phyloP scores from a whole-genome alignment of 2,113 vertebrate species.

The Corythaixoides concolor region DNA sequence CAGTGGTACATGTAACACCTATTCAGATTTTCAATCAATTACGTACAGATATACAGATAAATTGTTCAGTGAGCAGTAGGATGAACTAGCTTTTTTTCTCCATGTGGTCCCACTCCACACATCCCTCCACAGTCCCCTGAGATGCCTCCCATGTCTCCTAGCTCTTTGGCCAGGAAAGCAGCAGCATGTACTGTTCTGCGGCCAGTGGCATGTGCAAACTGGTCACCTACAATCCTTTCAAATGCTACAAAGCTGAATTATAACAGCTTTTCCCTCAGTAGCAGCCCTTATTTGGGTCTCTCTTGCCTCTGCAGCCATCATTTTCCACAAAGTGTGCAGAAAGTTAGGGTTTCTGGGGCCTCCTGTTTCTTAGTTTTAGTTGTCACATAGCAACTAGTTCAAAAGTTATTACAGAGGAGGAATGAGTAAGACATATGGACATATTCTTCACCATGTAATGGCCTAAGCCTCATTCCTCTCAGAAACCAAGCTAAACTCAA shows the following conservation, averaged over 20 bases:
- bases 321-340: background rate
- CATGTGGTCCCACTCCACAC: accelerated
- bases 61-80: background rate
- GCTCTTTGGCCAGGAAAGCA: background rate
- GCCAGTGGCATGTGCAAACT: background rate
- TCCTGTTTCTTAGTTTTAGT: background rate
- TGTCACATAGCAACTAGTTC: background rate
- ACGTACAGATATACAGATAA: background rate
- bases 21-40: background rate
- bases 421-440: background rate
- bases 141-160: background rate
- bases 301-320: background rate
- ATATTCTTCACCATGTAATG: background rate
- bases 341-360: background rate
- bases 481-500: background rate
- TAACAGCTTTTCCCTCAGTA: background rate
- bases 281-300: background rate
- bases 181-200: background rate
- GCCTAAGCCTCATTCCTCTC: background rate
- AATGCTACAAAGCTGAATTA: background rate
- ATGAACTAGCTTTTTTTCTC: background rate
- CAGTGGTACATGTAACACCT: background rate
- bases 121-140: background rate
- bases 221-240: background rate
- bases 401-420: background rate